A percentile compares a stretch with the other conserved stretches of the same genome.
Evolutionary conservation across 2,113 vertebrate genomes (phyloP).

Genomic region (Piprites chloris): DNA sequence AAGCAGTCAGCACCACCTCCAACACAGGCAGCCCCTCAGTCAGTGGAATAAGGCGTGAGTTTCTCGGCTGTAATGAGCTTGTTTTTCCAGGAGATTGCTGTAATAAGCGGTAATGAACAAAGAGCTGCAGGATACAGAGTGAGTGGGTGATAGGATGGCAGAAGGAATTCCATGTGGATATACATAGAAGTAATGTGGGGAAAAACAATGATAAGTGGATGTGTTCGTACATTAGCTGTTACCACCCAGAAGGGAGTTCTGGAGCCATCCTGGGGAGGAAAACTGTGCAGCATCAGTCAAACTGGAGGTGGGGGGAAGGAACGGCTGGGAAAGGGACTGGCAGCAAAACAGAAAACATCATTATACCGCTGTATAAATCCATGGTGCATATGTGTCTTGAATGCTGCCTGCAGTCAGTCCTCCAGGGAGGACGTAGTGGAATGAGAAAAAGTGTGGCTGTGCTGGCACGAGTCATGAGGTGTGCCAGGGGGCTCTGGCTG

Average conservation of each 20-base stretch:
- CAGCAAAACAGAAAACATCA: constrained; percentile 64
- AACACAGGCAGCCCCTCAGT: constrained; percentile 45
- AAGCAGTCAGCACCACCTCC: constrained; percentile 45
- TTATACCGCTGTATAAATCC: constrained; percentile 44
- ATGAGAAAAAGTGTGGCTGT: not conserved
- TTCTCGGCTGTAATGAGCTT: constrained; percentile 21
- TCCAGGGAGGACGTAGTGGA: not conserved
- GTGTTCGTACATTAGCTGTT: not conserved
- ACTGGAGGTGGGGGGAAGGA: constrained; percentile 18
- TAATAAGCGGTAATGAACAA: constrained; percentile 54
- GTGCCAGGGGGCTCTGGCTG: not conserved
- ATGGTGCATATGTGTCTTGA: constrained; percentile 5
- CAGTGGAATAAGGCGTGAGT: constrained; percentile 32
- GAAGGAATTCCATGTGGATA: constrained; percentile 42
- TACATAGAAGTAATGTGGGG: not conserved
- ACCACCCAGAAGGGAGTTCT: constrained; percentile 55
- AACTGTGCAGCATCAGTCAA: constrained; percentile 25
- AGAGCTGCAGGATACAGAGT: constrained; percentile 38
- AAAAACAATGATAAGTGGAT: constrained; percentile 15
- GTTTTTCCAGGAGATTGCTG: constrained; percentile 55
- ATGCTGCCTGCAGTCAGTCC: constrained; percentile 14
- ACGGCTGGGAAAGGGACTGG: constrained; percentile 21
- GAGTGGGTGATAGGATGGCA: constrained; percentile 34
- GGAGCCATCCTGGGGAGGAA: constrained; percentile 31
- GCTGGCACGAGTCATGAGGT: not conserved